Conservation (phyloP, 2,888 invertebrate species). For the Protodeltote pygarga region DNA sequence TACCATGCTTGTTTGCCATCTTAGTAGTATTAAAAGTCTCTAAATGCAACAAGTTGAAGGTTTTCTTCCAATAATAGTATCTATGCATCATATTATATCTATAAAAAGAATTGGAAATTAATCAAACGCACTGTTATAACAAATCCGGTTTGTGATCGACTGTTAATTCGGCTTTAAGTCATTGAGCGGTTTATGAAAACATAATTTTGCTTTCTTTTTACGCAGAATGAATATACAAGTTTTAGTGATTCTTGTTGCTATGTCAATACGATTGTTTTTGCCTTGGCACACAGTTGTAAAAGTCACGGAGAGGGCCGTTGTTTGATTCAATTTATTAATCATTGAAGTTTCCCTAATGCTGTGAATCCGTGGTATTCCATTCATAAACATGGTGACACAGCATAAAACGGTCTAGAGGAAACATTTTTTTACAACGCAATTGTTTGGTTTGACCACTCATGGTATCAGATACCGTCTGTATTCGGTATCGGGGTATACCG, state of each 20-base stretch:
- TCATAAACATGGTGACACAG: too few relatives aligned
- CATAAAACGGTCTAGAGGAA: too few relatives aligned
- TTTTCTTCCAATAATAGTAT: conserved; percentile 14
- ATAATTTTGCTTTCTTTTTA: conserved; percentile 40
- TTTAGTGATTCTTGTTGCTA: conserved; percentile 8
- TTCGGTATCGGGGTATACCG: too few relatives aligned
- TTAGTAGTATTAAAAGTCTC: too few relatives aligned
- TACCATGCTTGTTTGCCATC: too few relatives aligned
- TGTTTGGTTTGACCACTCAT: too few relatives aligned
- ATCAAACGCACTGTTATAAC: conserved; percentile 26
- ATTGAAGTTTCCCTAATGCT: too few relatives aligned
- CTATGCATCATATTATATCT: conserved; percentile 1
- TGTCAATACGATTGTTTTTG: conserved; percentile 20
- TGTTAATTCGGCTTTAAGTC: conserved; percentile 17
- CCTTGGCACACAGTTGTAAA: conserved; percentile 1
- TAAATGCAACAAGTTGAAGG: conserved; percentile 14
- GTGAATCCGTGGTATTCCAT: too few relatives aligned
- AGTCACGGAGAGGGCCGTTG: too few relatives aligned
- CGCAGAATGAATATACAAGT: not conserved
- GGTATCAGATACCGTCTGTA: too few relatives aligned
- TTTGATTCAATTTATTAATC: too few relatives aligned
- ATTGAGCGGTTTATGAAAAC: conserved; percentile 19
- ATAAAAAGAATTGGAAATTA: conserved; percentile 9
- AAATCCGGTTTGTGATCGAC: conserved; percentile 52
- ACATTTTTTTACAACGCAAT: too few relatives aligned